A percentile compares a stretch with the other conserved stretches of the same genome.
These are phyloP conservation scores for Scopus umbretta DNA, from an alignment of 2,113 vertebrate genomes.

Conservation along the genomic window DNA sequence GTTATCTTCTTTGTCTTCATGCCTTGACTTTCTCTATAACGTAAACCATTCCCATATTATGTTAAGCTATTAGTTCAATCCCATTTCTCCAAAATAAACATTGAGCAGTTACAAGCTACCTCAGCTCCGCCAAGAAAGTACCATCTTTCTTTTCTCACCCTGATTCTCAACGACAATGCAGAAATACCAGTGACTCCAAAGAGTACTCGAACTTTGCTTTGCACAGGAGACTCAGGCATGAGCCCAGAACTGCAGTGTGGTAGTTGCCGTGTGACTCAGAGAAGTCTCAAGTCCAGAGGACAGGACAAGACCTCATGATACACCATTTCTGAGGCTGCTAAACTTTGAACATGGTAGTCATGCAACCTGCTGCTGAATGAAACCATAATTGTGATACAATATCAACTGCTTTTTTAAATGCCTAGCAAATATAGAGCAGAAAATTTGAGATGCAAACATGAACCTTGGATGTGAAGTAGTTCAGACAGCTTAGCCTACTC, in stretches of 20 bases:
- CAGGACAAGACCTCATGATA: background rate
- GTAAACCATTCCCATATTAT: background rate
- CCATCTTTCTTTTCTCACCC: background rate
- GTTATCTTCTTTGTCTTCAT: background rate
- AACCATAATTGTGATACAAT: background rate
- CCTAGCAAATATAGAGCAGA: background rate
- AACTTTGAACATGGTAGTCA: background rate
- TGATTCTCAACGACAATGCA: background rate
- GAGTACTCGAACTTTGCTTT: background rate
- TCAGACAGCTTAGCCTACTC: background rate
- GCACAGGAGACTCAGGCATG: background rate
- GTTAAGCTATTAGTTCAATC: background rate
- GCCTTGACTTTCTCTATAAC: background rate
- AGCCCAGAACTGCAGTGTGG: background rate
- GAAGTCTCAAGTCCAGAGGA: background rate
- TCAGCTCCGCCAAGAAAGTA: background rate
- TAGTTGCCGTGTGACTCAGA: background rate
- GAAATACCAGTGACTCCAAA: background rate
- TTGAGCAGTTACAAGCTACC: background rate
- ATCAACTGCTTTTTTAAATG: background rate
- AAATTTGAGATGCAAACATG: background rate
- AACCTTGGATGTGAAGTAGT: background rate
- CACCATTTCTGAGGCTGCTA: background rate
- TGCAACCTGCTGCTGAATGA: background rate
- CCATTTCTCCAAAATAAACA: background rate